These are phyloP conservation scores for Pungitius pungitius DNA, from an alignment of 2,113 vertebrate genomes.

Conservation along the genomic window DNA sequence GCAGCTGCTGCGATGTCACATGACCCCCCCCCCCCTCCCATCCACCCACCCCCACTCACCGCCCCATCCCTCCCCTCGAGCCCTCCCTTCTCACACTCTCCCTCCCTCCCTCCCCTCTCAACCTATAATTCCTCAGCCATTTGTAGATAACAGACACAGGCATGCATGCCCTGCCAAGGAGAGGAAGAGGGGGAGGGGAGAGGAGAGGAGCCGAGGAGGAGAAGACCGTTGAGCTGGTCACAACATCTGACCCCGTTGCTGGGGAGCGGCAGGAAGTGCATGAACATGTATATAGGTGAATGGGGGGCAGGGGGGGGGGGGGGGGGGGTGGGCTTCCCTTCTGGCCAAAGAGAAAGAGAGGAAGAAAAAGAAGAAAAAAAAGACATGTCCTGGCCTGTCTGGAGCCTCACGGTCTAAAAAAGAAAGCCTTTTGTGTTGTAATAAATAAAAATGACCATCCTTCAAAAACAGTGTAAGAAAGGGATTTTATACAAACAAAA, in stretches of 20 bases:
- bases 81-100: constrained; percentile 47
- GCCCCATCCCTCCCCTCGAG: background rate
- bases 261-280: constrained; percentile 36
- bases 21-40: constrained; percentile 48
- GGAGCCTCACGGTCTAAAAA: constrained; percentile 31
- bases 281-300: constrained; percentile 21
- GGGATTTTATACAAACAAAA: constrained; percentile 16
- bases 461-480: background rate
- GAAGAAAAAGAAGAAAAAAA: constrained; percentile 38
- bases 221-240: constrained; percentile 61
- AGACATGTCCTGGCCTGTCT: constrained; percentile 75
- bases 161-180: constrained; percentile 71
- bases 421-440: constrained; percentile 33
- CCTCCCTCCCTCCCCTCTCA: constrained; percentile 70
- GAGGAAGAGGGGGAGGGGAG: constrained; percentile 49
- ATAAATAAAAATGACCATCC: constrained; percentile 7
- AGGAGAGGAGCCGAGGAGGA: constrained; percentile 22
- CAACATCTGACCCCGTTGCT: constrained; percentile 75
- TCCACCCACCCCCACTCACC: constrained; percentile 16
- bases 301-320: background rate
- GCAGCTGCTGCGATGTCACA: constrained; percentile 81
- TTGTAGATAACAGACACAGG: constrained; percentile 79
- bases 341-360: constrained; percentile 32
- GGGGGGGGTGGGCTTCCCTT: constrained; percentile 20
- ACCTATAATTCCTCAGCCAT: constrained; percentile 78